phyloP scores from a whole-genome alignment of 35 echinoderm and acorn worm genomes.

The Apostichopus japonicus region DNA sequence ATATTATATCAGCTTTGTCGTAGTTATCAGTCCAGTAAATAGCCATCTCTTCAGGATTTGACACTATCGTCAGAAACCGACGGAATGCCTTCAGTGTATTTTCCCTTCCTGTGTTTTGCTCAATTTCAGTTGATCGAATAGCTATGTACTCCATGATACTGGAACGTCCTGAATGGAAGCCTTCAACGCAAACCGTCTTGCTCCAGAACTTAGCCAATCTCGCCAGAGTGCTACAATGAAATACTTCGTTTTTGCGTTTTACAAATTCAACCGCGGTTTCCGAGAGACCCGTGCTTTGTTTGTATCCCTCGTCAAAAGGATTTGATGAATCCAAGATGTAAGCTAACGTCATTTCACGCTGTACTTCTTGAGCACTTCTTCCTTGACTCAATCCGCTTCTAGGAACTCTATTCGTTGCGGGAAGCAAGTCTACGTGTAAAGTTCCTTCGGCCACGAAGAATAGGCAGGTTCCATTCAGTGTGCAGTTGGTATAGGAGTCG shows the following conservation, averaged over 20 bases:
- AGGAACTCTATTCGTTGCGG: slow-evolving; percentile 36
- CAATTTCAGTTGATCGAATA: slow-evolving; percentile 19
- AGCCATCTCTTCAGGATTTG: background rate
- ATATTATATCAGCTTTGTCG: background rate
- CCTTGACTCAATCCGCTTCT: slow-evolving; percentile 1
- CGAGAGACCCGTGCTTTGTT: slow-evolving; percentile 43
- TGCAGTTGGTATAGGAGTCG: background rate
- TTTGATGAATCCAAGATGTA: background rate
- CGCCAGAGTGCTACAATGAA: background rate
- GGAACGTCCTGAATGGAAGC: slow-evolving; percentile 24
- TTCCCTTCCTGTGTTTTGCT: background rate
- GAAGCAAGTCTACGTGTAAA: slow-evolving; percentile 26
- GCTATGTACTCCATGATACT: slow-evolving; percentile 52
- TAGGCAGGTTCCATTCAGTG: background rate
- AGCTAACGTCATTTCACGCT: slow-evolving; percentile 5
- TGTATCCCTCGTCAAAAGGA: background rate
- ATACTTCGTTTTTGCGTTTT: slow-evolving; percentile 25
- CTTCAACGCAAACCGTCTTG: slow-evolving; percentile 43
- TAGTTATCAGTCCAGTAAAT: slow-evolving; percentile 29
- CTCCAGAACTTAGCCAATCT: slow-evolving; percentile 47
- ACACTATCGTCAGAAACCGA: background rate
- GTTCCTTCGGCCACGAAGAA: slow-evolving; percentile 18
- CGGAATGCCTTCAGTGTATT: slow-evolving; percentile 27
- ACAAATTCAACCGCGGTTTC: slow-evolving; percentile 48
- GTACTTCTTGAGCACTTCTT: background rate